A percentile compares a stretch with the other conserved stretches of the same genome.
phyloP scores from a whole-genome alignment of 1,140 invertebrate species.

The Solenopsis invicta region DNA sequence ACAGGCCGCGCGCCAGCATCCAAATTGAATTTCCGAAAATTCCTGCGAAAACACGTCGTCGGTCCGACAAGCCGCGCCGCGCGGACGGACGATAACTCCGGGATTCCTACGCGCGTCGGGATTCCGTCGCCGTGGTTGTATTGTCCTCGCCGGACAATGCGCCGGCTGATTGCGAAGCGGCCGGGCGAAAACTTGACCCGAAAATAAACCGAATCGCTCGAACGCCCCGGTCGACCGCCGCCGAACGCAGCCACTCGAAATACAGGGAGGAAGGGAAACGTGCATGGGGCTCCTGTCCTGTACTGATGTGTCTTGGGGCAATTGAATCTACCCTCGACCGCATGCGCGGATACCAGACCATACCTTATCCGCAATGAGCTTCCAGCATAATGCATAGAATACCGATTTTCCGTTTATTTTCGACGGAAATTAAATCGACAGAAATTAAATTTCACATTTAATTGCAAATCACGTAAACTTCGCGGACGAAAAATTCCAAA shows the following conservation, averaged over 20 bases:
- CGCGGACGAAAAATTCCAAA: not conserved
- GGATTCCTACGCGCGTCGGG: slow-evolving; percentile 57
- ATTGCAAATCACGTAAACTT: not conserved
- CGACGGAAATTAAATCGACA: not conserved
- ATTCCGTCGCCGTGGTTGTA: slow-evolving; percentile 78
- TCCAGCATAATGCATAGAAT: slow-evolving; percentile 13
- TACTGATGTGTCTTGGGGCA: slow-evolving; percentile 1
- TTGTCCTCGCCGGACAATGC: slow-evolving; percentile 81
- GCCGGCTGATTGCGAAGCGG: slow-evolving; percentile 81
- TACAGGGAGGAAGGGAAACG: slow-evolving; percentile 34
- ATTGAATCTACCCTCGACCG: not conserved
- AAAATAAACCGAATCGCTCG: slow-evolving; percentile 82
- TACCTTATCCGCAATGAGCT: not conserved
- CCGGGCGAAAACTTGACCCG: slow-evolving; percentile 82
- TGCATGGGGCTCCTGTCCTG: not conserved
- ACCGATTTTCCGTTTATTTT: not conserved
- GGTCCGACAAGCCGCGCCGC: slow-evolving; percentile 17
- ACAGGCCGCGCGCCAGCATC: slow-evolving; percentile 14
- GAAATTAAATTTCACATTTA: slow-evolving; percentile 2
- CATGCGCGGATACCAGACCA: not conserved
- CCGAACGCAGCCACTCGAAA: slow-evolving; percentile 80
- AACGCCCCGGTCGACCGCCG: slow-evolving; percentile 71
- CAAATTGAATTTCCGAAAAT: slow-evolving; percentile 82
- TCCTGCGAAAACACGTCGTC: slow-evolving; percentile 75
- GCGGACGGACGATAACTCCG: slow-evolving; percentile 16